Percentiles rank a stretch among this genome's conserved stretches.
phyloP scores from a whole-genome alignment of 2,888 invertebrate species.

The Yponomeuta cagnagella region DNA sequence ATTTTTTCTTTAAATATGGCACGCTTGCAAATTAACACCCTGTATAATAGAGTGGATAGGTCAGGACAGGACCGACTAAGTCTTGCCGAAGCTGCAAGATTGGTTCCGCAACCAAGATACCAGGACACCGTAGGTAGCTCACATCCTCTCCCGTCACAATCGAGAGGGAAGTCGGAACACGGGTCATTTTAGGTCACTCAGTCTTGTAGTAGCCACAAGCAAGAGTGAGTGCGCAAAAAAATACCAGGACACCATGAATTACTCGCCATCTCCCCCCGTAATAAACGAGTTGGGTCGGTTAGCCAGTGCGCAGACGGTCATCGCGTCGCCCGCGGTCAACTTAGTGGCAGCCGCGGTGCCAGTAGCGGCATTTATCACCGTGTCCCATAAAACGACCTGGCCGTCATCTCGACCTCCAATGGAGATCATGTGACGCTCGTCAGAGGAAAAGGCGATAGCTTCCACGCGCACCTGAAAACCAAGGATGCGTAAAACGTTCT shows the following conservation, averaged over 20 bases:
- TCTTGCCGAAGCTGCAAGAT: background rate
- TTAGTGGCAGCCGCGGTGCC: constrained; percentile 77
- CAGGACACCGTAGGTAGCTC: background rate
- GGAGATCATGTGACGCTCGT: constrained; percentile 88
- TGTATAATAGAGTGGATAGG: too few relatives aligned
- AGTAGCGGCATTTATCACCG: constrained; percentile 77
- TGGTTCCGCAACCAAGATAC: background rate
- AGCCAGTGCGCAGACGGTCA: constrained; percentile 71
- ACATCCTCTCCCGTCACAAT: background rate
- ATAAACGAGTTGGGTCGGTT: constrained; percentile 80
- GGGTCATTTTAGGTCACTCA: background rate
- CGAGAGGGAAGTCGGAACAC: background rate
- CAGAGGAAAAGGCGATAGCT: constrained; percentile 86
- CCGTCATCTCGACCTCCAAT: constrained; percentile 94
- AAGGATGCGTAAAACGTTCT: too few relatives aligned
- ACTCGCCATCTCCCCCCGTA: constrained; percentile 82
- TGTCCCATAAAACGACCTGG: constrained; percentile 89
- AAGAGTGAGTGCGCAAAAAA: background rate
- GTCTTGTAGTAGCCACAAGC: background rate
- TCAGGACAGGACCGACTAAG: too few relatives aligned
- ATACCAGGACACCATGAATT: background rate
- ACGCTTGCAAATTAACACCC: too few relatives aligned
- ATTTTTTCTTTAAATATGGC: too few relatives aligned
- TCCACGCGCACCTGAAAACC: constrained; percentile 82
- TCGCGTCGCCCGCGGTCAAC: constrained; percentile 83